Base-by-base conservation (phyloP, 2,797 vertebrate species). In the Argentina silus region DNA sequence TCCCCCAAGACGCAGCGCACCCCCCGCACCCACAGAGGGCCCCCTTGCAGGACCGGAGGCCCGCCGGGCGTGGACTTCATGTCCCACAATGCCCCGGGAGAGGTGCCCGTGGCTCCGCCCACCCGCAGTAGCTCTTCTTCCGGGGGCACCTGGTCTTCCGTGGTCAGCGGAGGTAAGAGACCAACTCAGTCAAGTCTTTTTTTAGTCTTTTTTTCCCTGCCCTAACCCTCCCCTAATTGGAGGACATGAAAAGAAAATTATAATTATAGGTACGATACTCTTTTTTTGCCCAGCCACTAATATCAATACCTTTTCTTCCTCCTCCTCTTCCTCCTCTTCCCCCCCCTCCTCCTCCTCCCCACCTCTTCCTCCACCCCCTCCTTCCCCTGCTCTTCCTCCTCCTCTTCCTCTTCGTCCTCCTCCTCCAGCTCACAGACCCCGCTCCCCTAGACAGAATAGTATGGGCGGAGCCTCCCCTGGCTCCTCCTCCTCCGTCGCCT, bases 1-100 rank as follows among this genome's bases (percentile, higher is more conserved):
- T 99, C 98, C 87, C 98, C 98, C 69, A 99, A 99, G 91, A 96
- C 98, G 79, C 98, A 99, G 90, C 92, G 98, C 74, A 97, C 96
- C 65, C 97, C 98, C 86, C 96, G 98, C 81, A 88, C 95, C 85
- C 98, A 98, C 91, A 94, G 98, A 94, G 95, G 95, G 87, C 93
- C 96, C 67, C 94, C 96, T 81, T 96, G 96, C 82, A 93, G 98
- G 85, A 95, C 95, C 72, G 93, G 95, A 73, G 94, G 95, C 71
- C 94, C 96, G 77, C 93, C 95, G 56, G 95, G 94, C 72, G 92
- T 95, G 83, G 98, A 99, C 86, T 95, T 97, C 89, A 95, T 97
- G 86, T 93, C 96, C 85, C 97, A 97, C 86, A 96, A 93, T 87
- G 87, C 95, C 75, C 88, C 96, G 50, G 96, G 93, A 87, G 98